These are phyloP conservation scores for Spilosoma lubricipeda DNA, from an alignment of 2,888 invertebrate genomes.

Conservation along the genomic window DNA sequence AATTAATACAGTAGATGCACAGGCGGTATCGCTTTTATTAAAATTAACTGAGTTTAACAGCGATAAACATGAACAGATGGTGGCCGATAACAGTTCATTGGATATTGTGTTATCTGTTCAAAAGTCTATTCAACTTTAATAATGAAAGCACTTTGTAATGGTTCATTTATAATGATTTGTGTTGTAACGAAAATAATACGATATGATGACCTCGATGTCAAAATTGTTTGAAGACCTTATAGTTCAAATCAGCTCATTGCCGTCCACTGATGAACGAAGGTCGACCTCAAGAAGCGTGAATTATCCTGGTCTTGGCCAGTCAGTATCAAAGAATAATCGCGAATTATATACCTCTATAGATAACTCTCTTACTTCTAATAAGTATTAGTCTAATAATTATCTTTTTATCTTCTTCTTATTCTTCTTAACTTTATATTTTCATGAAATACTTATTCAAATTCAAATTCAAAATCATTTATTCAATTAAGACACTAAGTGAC, in stretches of 20 bases:
- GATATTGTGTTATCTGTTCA: conserved; percentile 11
- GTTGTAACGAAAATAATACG: background rate
- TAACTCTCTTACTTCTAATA: too few species aligned
- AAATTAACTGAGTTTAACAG: conserved; percentile 50
- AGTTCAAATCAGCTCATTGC: background rate
- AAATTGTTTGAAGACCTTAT: background rate
- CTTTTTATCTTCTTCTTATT: too few species aligned
- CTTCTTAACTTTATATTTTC: too few species aligned
- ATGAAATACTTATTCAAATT: too few species aligned
- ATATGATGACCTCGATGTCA: background rate
- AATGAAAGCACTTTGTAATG: background rate
- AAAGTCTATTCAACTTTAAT: conserved; percentile 10
- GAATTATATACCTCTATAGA: too few species aligned
- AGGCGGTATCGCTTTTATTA: conserved; percentile 46
- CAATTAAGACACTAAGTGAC: too few species aligned
- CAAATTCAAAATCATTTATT: too few species aligned
- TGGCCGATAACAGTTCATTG: conserved; percentile 23
- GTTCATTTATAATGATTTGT: background rate
- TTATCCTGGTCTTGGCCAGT: too few species aligned
- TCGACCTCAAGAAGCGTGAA: too few species aligned
- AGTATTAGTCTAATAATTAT: too few species aligned
- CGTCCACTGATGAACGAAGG: too few species aligned
- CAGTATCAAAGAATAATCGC: too few species aligned
- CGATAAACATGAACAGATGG: conserved; percentile 35
- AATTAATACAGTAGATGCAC: conserved; percentile 50